Evolutionary conservation across 2,797 vertebrate genomes (phyloP).

Genomic region (Halcyon smyrnensis): DNA sequence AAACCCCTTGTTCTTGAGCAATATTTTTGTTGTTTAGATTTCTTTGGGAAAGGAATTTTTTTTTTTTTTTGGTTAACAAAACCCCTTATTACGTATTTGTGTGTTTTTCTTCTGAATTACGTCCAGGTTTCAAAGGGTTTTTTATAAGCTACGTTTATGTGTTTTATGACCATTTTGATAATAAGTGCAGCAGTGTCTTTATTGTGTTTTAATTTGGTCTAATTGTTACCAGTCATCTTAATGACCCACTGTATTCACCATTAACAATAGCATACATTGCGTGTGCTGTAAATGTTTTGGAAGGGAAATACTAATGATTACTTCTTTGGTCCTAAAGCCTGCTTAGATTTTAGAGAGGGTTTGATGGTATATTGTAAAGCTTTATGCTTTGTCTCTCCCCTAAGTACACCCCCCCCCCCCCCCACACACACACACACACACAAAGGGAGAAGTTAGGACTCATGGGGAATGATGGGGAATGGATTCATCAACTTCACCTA

Average conservation of each 20-base stretch:
- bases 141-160: neutral
- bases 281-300: constrained; percentile 42
- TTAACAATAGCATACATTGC: neutral
- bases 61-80: neutral
- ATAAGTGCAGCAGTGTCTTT: constrained; percentile 25
- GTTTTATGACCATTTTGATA: constrained; percentile 45
- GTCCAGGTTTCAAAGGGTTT: neutral
- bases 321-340: constrained; percentile 28
- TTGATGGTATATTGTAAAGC: constrained; percentile 70
- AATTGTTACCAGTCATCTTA: constrained; percentile 4
- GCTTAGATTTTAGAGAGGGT: constrained; percentile 30
- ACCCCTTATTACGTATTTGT: neutral
- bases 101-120: constrained; percentile 5
- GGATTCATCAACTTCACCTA: constrained; percentile 42
- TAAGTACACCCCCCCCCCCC: accelerated
- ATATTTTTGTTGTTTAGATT: neutral
- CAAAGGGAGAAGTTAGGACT: constrained; percentile 12
- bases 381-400: constrained; percentile 42
- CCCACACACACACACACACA: too few species aligned
- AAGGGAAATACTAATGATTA: constrained; percentile 48
- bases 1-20: neutral
- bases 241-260: neutral
- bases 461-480: neutral
- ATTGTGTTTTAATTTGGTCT: constrained; percentile 44
- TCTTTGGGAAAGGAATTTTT: neutral